Evolutionary conservation across 2,797 vertebrate genomes (phyloP).

Genomic region (Triplophysa yarkandensis): DNA sequence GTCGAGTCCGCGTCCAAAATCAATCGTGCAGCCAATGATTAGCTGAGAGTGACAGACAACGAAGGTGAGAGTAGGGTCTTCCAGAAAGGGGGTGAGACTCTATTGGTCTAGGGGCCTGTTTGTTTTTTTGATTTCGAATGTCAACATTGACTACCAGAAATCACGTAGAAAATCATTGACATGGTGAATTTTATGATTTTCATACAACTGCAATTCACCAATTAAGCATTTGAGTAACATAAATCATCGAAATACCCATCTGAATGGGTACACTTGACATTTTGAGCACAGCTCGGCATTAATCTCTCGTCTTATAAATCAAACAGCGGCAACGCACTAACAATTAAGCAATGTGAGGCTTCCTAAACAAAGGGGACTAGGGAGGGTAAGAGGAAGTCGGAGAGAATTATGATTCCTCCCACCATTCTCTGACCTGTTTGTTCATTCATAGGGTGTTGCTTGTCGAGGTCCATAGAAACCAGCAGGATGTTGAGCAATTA

Average conservation of each 20-base stretch:
- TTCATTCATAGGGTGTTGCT: conserved; percentile 53
- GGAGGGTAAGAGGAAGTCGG: conserved; percentile 17
- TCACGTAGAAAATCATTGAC: neutral
- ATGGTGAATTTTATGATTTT: neutral
- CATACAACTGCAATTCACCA: neutral
- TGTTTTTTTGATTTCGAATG: too few species aligned
- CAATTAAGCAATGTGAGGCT: conserved; percentile 14
- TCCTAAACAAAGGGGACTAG: conserved; percentile 47
- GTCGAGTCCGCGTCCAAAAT: too few species aligned
- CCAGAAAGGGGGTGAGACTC: too few species aligned
- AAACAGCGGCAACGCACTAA: neutral
- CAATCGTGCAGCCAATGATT: too few species aligned
- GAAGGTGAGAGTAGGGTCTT: too few species aligned
- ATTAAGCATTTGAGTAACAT: neutral
- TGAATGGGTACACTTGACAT: neutral
- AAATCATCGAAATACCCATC: neutral
- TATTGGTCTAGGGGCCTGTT: too few species aligned
- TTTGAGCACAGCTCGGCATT: conserved; percentile 17
- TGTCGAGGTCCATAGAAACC: conserved; percentile 47
- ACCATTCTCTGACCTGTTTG: conserved; percentile 55
- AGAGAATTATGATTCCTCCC: conserved; percentile 57
- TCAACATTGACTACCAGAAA: too few species aligned
- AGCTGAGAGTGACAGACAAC: too few species aligned
- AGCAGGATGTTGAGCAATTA: conserved; percentile 64
- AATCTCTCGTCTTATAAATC: conserved; percentile 27